These are phyloP conservation scores for Leiothrix lutea DNA, from an alignment of 2,113 vertebrate genomes.

Conservation along the genomic window DNA sequence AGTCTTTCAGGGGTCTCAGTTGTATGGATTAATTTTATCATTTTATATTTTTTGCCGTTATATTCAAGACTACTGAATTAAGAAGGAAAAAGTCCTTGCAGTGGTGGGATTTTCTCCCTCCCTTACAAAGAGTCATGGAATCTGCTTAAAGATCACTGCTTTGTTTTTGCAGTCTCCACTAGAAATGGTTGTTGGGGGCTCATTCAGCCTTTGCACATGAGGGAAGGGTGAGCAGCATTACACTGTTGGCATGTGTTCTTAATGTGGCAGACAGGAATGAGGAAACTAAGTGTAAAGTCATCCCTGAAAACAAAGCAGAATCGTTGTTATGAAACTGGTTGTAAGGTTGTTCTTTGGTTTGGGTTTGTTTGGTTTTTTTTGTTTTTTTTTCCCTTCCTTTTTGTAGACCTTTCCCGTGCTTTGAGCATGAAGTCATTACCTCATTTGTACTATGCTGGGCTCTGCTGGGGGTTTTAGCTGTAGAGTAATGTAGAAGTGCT, in stretches of 20 bases:
- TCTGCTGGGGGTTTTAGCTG: background rate
- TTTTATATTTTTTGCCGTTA: background rate
- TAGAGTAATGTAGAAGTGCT: background rate
- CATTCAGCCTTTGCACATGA: fast-evolving
- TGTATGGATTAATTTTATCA: background rate
- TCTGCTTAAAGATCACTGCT: background rate
- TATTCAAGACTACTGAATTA: background rate
- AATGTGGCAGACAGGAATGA: background rate
- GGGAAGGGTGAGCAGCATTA: background rate
- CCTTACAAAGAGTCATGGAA: background rate
- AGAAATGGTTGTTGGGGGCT: background rate
- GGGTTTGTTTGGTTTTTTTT: fast-evolving
- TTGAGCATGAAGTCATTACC: background rate
- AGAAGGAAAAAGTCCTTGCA: background rate
- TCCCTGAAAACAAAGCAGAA: background rate
- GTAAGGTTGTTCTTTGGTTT: background rate
- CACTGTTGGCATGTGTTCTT: background rate
- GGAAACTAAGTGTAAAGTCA: background rate
- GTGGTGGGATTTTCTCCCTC: too few species aligned
- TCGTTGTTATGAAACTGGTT: background rate
- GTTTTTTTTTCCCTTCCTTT: background rate
- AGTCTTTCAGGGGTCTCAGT: background rate
- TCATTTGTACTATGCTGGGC: background rate
- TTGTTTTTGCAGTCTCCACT: background rate
- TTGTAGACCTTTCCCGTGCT: background rate